Conservation (phyloP, 2,888 invertebrate species). For the Orthonevra nobilis region DNA sequence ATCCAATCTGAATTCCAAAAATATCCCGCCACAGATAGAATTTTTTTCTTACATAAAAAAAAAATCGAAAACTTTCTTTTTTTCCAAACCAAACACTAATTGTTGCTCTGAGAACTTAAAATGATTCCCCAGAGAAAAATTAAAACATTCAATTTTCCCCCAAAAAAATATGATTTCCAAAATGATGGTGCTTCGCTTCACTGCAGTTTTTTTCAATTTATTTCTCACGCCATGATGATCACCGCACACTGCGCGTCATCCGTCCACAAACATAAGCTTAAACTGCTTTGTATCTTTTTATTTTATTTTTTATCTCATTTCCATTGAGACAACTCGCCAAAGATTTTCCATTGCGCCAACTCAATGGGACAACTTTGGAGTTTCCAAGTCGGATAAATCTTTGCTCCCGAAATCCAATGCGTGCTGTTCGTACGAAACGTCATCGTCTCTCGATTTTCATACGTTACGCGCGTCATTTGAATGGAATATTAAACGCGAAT, state of each 20-base stretch:
- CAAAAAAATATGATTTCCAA: conserved; percentile 42
- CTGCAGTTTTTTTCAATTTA: conserved; percentile 2
- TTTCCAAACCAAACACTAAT: conserved; percentile 8
- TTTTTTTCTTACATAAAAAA: neutral
- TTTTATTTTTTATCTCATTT: conserved; percentile 22
- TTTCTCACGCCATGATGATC: conserved; percentile 38
- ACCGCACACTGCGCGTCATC: conserved; percentile 4
- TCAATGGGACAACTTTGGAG: conserved; percentile 14
- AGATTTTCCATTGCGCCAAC: conserved; percentile 56
- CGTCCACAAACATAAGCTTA: no score
- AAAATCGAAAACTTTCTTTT: conserved; percentile 32
- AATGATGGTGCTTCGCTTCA: neutral
- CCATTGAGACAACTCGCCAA: neutral
- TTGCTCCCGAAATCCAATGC: conserved; percentile 6
- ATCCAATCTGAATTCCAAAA: conserved; percentile 36
- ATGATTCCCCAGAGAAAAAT: neutral
- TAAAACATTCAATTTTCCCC: conserved; percentile 3
- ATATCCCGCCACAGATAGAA: conserved; percentile 11
- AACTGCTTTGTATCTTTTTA: conserved; percentile 13
- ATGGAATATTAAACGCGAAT: neutral
- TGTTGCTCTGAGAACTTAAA: conserved; percentile 17
- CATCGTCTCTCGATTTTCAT: conserved; percentile 45
- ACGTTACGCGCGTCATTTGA: conserved; percentile 21
- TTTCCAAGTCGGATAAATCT: conserved; percentile 16
- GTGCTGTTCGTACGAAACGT: conserved; percentile 45